Conservation (phyloP, 2,113 vertebrate genomes). For the Scalopus aquaticus region DNA sequence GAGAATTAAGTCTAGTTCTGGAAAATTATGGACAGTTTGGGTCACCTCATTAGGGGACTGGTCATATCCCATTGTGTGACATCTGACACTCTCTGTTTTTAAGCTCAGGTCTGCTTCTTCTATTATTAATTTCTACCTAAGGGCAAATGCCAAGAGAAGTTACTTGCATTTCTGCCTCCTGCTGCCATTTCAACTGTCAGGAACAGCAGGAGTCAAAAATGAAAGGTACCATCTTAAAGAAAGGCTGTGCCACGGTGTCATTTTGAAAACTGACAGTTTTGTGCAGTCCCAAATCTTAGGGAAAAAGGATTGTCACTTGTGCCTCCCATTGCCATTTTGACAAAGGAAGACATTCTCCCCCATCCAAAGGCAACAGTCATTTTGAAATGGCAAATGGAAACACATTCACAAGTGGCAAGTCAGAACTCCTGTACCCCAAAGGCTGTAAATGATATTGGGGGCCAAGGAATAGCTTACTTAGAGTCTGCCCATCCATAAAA, state of each 20-base stretch:
- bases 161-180: conserved; percentile 85
- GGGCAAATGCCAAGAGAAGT: conserved; percentile 86
- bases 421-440: conserved; percentile 65
- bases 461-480: conserved; percentile 64
- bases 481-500: conserved; percentile 57
- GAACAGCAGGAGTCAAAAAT: conserved; percentile 85
- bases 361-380: conserved; percentile 65
- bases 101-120: conserved; percentile 82
- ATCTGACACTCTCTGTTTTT: conserved; percentile 78
- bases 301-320: conserved; percentile 85
- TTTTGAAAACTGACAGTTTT: conserved; percentile 88
- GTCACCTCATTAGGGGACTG: conserved; percentile 79
- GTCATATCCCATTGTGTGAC: conserved; percentile 80
- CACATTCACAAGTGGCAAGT: conserved; percentile 77
- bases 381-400: conserved; percentile 76
- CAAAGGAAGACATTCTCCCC: conserved; percentile 85
- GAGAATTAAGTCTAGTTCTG: conserved; percentile 76
- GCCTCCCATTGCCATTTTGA: conserved; percentile 85
- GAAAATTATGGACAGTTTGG: conserved; percentile 79
- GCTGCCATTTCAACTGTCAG: conserved; percentile 89
- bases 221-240: conserved; percentile 86
- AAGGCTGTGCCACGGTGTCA: conserved; percentile 86
- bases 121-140: conserved; percentile 88
- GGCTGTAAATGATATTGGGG: conserved; percentile 49
- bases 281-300: conserved; percentile 84